Conservation (phyloP, 1,140 invertebrate genomes). For the Ladona fulva region DNA sequence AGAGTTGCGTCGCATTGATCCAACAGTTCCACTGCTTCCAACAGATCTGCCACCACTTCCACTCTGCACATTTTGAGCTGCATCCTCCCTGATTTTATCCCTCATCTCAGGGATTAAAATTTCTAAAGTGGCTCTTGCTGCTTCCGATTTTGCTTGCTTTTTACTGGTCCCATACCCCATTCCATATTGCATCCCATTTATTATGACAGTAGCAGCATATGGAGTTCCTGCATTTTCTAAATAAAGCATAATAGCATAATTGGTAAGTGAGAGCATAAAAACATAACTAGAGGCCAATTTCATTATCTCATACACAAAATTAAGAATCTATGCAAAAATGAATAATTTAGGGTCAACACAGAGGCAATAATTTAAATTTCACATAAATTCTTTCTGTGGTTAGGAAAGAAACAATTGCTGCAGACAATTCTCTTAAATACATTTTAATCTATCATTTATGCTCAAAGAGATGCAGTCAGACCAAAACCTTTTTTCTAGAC, state of each 20-base stretch:
- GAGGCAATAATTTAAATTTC: no score
- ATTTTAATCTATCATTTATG: no score
- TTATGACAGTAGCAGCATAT: conserved; percentile 85
- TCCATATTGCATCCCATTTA: conserved; percentile 87
- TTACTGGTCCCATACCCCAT: conserved; percentile 88
- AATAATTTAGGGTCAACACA: no score
- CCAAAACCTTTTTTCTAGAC: no score
- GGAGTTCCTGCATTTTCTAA: conserved; percentile 85
- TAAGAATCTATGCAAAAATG: no score
- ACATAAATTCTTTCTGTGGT: no score
- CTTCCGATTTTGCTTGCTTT: conserved; percentile 88
- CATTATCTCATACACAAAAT: no score
- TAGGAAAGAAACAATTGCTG: no score
- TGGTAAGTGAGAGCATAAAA: no score
- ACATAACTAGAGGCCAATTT: no score
- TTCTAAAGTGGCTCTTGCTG: conserved; percentile 79
- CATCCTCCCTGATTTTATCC: conserved; percentile 56
- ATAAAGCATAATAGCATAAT: conserved; percentile 16
- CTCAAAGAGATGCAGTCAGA: no score
- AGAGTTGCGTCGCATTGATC: conserved; percentile 27
- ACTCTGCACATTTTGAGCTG: not conserved
- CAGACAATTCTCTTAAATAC: no score
- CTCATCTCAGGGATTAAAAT: conserved; percentile 92
- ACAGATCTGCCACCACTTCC: not conserved
- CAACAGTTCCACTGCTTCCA: conserved; percentile 20